Evolutionary conservation across 1,140 invertebrate genomes (phyloP).

Genomic region (Conopomorpha cramerella): DNA sequence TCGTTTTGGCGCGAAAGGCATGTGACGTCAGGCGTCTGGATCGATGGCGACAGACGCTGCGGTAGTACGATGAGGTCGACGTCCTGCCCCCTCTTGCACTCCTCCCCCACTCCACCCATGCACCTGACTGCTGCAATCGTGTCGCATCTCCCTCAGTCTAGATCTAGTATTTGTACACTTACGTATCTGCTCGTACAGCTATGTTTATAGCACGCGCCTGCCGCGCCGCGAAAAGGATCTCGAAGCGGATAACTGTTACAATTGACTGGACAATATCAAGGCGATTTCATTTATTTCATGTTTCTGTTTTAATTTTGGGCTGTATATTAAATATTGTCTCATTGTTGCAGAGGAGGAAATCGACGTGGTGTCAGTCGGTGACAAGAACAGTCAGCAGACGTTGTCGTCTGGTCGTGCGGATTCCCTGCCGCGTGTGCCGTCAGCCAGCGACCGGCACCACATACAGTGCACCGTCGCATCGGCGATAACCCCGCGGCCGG

Average conservation of each 20-base stretch:
- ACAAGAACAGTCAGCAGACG: conserved; percentile 49
- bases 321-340: conserved; percentile 19
- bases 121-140: conserved; percentile 45
- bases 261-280: too few species aligned
- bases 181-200: too few species aligned
- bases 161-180: conserved; percentile 25
- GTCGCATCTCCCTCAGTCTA: conserved; percentile 38
- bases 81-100: conserved; percentile 40
- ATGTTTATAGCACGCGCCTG: too few species aligned
- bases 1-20: conserved; percentile 54
- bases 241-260: too few species aligned
- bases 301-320: conserved; percentile 13
- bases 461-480: conserved; percentile 64
- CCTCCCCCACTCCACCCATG: conserved; percentile 24
- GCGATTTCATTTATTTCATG: too few species aligned
- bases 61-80: conserved; percentile 55
- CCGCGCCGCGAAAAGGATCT: too few species aligned
- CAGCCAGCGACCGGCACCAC: conserved; percentile 64
- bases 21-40: conserved; percentile 56
- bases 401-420: conserved; percentile 35
- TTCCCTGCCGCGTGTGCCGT: conserved; percentile 66
- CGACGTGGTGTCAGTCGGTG: conserved; percentile 74
- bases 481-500: conserved; percentile 31
- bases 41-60: conserved; percentile 57
- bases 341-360: conserved; percentile 80